Percentiles rank a stretch among this genome's conserved stretches.
Evolutionary conservation across 2,113 vertebrate genomes (phyloP).

Genomic region (Myotis yumanensis): DNA sequence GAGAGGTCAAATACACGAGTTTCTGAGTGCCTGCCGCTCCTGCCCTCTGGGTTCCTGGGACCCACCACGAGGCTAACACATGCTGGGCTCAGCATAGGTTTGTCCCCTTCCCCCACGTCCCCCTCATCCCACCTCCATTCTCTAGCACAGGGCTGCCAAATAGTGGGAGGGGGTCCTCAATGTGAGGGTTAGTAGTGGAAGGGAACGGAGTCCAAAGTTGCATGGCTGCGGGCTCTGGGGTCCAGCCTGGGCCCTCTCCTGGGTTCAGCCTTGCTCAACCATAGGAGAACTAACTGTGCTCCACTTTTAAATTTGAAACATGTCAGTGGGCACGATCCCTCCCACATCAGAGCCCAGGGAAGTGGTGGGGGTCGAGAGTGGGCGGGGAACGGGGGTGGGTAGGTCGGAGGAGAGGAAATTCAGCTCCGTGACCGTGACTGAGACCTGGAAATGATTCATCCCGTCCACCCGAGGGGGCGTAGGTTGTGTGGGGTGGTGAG

Average conservation of each 20-base stretch:
- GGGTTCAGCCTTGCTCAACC: neutral
- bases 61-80: neutral
- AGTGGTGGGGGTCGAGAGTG: neutral
- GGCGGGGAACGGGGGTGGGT: neutral
- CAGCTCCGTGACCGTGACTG: neutral
- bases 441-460: slow-evolving; percentile 26
- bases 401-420: neutral
- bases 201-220: rapidly evolving
- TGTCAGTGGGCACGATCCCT: neutral
- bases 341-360: slow-evolving; percentile 2
- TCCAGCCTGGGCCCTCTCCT: neutral
- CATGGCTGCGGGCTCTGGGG: neutral
- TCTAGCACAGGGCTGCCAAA: neutral
- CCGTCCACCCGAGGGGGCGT: neutral
- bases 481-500: neutral
- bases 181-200: neutral
- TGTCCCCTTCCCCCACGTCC: neutral
- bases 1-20: neutral
- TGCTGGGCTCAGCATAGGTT: neutral
- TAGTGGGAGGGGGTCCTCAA: too few relatives aligned
- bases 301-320: slow-evolving; percentile 31
- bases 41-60: neutral
- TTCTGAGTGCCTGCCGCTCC: neutral
- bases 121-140: neutral
- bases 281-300: neutral